Percentiles rank a stretch among this genome's conserved stretches.
phyloP scores from a whole-genome alignment of 2,113 vertebrate genomes.

The Oreochromis tanganicae region DNA sequence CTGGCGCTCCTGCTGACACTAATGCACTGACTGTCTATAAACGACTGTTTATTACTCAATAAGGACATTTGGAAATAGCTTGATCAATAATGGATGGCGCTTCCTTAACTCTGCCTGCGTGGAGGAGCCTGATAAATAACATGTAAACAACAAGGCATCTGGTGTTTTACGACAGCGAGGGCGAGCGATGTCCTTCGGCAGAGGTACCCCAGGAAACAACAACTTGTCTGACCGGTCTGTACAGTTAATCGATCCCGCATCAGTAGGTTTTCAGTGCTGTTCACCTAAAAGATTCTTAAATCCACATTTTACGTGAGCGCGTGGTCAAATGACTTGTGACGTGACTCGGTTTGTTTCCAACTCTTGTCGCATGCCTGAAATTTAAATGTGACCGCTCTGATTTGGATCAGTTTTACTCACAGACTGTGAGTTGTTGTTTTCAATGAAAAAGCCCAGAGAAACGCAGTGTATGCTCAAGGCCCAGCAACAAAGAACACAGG shows the following conservation, averaged over 20 bases:
- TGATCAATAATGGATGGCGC: conserved; percentile 69
- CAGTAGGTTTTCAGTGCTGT: neutral
- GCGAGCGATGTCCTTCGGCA: accelerated
- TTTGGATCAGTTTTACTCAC: neutral
- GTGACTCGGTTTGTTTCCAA: neutral
- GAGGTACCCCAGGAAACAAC: neutral
- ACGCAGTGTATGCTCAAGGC: neutral
- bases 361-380: neutral
- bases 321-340: neutral
- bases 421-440: neutral
- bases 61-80: conserved; percentile 58
- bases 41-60: conserved; percentile 72
- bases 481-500: neutral
- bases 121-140: conserved; percentile 13
- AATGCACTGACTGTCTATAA: conserved; percentile 62
- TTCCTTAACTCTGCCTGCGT: conserved; percentile 49
- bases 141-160: conserved; percentile 33
- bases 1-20: conserved; percentile 50
- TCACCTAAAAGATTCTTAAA: neutral
- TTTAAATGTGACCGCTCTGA: neutral
- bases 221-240: neutral
- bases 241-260: neutral
- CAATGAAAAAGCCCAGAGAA: neutral
- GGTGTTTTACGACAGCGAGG: neutral
- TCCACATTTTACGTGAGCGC: neutral